Evolutionary conservation across 2,888 invertebrate genomes (phyloP), one percentile per base, ranked within the genome.

Genomic region (Toxonevra muliebris): DNA sequence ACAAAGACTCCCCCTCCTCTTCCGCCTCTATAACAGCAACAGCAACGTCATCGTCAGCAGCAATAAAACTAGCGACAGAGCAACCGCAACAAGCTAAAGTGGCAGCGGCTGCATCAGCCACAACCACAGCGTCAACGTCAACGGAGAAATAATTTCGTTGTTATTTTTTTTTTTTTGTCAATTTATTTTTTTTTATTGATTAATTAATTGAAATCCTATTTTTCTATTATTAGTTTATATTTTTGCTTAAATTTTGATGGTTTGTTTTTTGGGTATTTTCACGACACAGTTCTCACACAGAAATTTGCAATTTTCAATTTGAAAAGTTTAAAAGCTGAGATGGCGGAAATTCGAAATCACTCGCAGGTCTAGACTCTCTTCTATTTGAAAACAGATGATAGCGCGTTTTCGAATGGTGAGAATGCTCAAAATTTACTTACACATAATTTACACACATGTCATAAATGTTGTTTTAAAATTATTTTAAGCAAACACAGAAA

Each of bases 61-160:
- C 62, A 53, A 15, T 12, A 19, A 64, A 58, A 20, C 59, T 59
- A 64, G 45, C 41, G 8, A 53, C 15, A 43, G n/a, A 50, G 20
- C 52, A 52, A 13, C 61, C 20, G 48, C 53, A 67, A 40, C 52
- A 57, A 43, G 3, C 41, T 41, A 50, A 20, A 55, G 67, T 30
- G 41, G 13, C 53, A 17, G 30, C 48, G 59, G 48, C 57, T 53
- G 43, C 41, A 50, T 13, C 15, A 17, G 8, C 20, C 17, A 48
- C 30, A 53, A 13, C 43, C 17, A 71, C 72, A 71, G 20, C 57
- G 66, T 58, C 63, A 54, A 53, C 69, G 65, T 73, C 75, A 69
- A 71, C 76, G 71, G 76, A 77, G 66, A 78, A 76, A 74, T 77
- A 75, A 76, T 70, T 67, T 69, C 66, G 57, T 63, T 73, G 65